Evolutionary conservation across 2,797 vertebrate genomes (phyloP).

Genomic region (Numenius phaeopus): DNA sequence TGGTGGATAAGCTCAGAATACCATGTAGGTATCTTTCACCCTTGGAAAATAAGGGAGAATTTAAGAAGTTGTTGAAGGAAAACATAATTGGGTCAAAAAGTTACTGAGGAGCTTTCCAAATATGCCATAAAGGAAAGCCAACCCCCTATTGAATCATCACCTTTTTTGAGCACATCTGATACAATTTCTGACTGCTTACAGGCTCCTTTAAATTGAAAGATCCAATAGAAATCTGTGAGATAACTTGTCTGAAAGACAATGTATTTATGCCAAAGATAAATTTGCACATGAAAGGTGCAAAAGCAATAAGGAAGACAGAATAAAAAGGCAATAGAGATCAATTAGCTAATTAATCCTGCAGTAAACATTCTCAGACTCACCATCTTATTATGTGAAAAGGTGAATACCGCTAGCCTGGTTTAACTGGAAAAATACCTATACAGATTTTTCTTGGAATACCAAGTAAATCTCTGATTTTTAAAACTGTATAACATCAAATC

Average conservation of each 20-base stretch:
- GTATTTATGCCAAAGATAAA: background rate
- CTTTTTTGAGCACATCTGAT: background rate
- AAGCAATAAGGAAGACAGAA: background rate
- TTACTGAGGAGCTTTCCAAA: background rate
- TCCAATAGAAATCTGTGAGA: background rate
- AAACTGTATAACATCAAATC: background rate
- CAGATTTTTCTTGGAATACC: background rate
- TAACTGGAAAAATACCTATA: background rate
- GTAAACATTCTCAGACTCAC: background rate
- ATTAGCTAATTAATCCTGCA: constrained; percentile 38
- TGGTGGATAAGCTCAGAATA: background rate
- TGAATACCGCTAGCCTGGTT: background rate
- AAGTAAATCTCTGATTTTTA: background rate
- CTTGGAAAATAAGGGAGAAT: background rate
- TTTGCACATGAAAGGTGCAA: background rate
- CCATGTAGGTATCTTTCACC: background rate
- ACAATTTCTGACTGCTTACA: background rate
- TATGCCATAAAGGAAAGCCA: background rate
- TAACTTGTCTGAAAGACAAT: background rate
- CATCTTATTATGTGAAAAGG: background rate
- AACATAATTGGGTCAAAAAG: background rate
- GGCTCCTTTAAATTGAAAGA: background rate
- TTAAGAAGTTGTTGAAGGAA: background rate
- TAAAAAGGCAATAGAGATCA: background rate
- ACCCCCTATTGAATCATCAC: background rate